Evolutionary conservation across 2,113 vertebrate genomes (phyloP).

Genomic region (Geococcyx californianus): DNA sequence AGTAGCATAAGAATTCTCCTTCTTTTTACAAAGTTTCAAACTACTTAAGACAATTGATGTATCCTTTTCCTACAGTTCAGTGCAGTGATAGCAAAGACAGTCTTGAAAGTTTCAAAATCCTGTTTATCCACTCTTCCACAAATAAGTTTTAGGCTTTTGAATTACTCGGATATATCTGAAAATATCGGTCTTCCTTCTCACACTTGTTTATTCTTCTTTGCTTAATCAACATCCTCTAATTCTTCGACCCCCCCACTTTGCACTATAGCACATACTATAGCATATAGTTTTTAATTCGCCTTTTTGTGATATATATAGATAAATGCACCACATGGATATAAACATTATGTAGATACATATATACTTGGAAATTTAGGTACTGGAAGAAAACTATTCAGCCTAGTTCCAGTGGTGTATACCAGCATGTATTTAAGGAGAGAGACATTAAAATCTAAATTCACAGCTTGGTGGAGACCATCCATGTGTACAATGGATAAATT

Average conservation of each 20-base stretch:
- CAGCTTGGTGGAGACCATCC: not conserved
- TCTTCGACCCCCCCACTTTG: accelerated
- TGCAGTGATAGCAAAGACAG: not conserved
- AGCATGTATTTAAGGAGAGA: not conserved
- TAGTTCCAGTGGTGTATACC: not conserved
- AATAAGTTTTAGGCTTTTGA: not conserved
- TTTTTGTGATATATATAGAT: not conserved
- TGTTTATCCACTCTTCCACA: not conserved
- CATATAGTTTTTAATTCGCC: not conserved
- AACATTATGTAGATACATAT: not conserved
- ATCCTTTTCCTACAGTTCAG: not conserved
- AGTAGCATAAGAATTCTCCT: not conserved
- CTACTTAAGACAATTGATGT: not conserved
- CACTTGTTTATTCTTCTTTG: not conserved
- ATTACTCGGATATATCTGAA: not conserved
- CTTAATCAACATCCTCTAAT: not conserved
- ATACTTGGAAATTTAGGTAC: not conserved
- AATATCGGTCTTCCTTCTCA: not conserved
- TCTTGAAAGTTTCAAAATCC: not conserved
- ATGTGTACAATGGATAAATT: not conserved
- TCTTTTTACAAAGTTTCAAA: not conserved
- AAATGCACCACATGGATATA: not conserved
- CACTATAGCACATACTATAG: not conserved
- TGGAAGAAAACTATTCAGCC: not conserved
- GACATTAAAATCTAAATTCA: not conserved